Conservation (phyloP, 2,888 invertebrate genomes). For the Acholoe squamosa region DNA sequence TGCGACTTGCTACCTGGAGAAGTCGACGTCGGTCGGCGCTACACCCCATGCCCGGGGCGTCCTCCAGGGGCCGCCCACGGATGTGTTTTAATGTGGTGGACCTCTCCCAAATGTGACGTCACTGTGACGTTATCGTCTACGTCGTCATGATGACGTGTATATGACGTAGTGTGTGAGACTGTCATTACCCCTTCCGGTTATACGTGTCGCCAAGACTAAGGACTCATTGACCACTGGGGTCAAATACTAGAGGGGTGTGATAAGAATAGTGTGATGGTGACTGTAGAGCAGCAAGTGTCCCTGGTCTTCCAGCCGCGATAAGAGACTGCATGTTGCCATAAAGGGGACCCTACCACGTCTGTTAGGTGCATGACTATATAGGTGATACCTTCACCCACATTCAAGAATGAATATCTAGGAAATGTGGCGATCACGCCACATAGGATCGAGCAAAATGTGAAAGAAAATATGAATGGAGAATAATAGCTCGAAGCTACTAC, state of each 20-base stretch:
- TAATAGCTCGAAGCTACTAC: too few relatives aligned
- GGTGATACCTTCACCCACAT: not conserved
- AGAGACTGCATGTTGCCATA: not conserved
- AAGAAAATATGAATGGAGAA: too few relatives aligned
- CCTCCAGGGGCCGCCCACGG: not conserved
- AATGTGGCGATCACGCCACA: too few relatives aligned
- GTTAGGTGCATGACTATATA: not conserved
- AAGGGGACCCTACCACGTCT: not conserved
- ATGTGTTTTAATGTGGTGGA: constrained; percentile 29
- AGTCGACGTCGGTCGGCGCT: not conserved
- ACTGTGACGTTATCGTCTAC: not conserved
- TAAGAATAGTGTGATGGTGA: too few relatives aligned
- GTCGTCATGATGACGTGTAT: not conserved
- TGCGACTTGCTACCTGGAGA: not conserved
- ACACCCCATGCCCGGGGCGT: not conserved
- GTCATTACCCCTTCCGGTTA: too few relatives aligned
- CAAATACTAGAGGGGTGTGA: too few relatives aligned
- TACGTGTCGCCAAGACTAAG: too few relatives aligned
- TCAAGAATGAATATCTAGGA: too few relatives aligned
- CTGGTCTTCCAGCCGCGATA: constrained; percentile 32
- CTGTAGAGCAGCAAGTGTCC: not conserved
- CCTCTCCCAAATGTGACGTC: constrained; percentile 6
- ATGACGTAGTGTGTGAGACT: too few relatives aligned
- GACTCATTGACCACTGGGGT: too few relatives aligned
- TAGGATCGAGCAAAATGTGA: too few relatives aligned